Evolutionary conservation across 2,888 invertebrate genomes (phyloP), one percentile per base, ranked within the genome.

Genomic region (Pollenia griseotomentosa): DNA sequence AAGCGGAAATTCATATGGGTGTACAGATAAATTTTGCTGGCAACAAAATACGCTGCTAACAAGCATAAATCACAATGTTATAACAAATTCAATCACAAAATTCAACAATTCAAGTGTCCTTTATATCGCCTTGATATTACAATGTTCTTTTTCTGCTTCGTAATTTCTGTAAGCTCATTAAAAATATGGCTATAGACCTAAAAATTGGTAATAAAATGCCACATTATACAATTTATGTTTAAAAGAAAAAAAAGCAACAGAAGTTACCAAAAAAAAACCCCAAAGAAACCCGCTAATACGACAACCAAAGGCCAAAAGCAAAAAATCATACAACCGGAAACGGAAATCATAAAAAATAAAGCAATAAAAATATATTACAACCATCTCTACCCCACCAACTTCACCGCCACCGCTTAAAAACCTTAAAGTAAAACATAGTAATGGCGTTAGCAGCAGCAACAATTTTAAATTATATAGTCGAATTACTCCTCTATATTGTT

Each of bases 121-220:
- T 42, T 44, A 4, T 10, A 44, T 2, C 10, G 14, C 12, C 16
- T 8, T 11, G 11, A 40, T 23, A 11, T 55, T 44, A 48, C 16
- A 65, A 53, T 23, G 46, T 33, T 79, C 7, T 2, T 48, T 44
- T n/a, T 10, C 4, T 16, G n/a, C 40, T 83, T 53, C 46, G 73
- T 14, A 57, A 57, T 61, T 70, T 74, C 77, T 86, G 85, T 74
- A 66, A 70, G 53, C 83, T 82, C 83, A 86, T 83, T 83, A 79
- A 83, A 86, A 68, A 53, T 33, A 33, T 74, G 68, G 63, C 55
- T 79, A 74, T 79, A 83, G 83, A 83, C 63, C 48, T 57, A 63
- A 70, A 71, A 83, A 83, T 74, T 82, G 78, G 53, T 68, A 68
- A 68, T 59, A 33, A 73, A 78, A 83, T 59, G 33, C 10, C 44